Evolutionary conservation across 2,888 invertebrate species (phyloP).

Genomic region (Mellilla xanthometata): DNA sequence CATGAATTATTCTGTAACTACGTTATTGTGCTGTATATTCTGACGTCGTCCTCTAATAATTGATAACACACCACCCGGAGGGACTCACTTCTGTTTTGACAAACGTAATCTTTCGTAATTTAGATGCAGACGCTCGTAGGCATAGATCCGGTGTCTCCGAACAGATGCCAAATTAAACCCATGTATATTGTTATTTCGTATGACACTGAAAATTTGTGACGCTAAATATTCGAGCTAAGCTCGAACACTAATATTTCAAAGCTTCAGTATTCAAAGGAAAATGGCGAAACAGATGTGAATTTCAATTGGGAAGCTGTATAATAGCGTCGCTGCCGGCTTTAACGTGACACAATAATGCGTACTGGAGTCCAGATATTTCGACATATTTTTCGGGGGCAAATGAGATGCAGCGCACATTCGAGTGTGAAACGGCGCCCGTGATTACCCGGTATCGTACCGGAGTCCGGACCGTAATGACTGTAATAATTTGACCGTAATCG

Average conservation of each 20-base stretch:
- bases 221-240: not conserved
- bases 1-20: conserved; percentile 42
- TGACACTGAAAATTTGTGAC: not conserved
- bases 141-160: conserved; percentile 6
- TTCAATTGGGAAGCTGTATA: conserved; percentile 17
- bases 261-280: conserved; percentile 10
- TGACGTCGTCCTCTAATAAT: conserved; percentile 37
- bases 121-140: conserved; percentile 13
- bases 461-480: conserved; percentile 69
- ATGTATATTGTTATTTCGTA: conserved; percentile 1
- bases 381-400: conserved; percentile 39
- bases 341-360: conserved; percentile 17
- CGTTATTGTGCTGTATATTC: conserved; percentile 40
- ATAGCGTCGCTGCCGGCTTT: conserved; percentile 14
- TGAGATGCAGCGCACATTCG: conserved; percentile 50
- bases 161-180: not conserved
- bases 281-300: conserved; percentile 20
- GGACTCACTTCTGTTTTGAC: conserved; percentile 26
- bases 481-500: conserved; percentile 75
- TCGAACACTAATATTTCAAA: not conserved
- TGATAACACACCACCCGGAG: conserved; percentile 33
- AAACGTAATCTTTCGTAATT: conserved; percentile 22
- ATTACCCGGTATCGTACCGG: conserved; percentile 61
- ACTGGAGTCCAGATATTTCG: conserved; percentile 31
- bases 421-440: conserved; percentile 53